Base-by-base conservation (phyloP, 2,797 vertebrate species). In the Limosa lapponica region DNA sequence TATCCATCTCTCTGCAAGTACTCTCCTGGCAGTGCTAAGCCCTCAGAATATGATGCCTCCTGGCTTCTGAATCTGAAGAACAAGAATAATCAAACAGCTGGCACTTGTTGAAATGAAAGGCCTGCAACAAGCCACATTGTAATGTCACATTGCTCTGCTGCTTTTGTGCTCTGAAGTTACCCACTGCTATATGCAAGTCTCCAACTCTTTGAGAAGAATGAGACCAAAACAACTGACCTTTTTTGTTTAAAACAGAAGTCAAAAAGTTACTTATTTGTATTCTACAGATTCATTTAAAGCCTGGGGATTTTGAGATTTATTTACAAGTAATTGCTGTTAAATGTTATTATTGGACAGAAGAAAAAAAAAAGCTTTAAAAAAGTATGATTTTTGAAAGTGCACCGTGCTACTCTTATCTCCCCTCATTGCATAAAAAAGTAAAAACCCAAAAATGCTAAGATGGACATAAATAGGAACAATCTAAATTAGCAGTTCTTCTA, bases 51-150 rank as follows among this genome's bases (percentile, higher is more conserved):
- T 61, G 77, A 82, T 51, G 32, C 13, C 37, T 93, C 28, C 37
- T 49, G 54, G 24, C 34, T 91, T 89, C 66, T 87, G 43, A 86
- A 65, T 54, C 32, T 82, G 46, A 80, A 89, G 58, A 72, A 75
- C n/a, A 84, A 59, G 64, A 86, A 86, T 82, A 77, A 74, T 51
- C 51, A 67, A 94, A 49, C 44, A 95, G 37, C 73, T 93, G 69
- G 37, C 43, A 64, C 18, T 70, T n/a, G 48, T 6, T 82, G 92
- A 86, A 93, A 43, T 54, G 37, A 87, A 89, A 94, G 39, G 4
- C 36, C 51, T 91, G n/a, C 23, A 84, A 90, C 41, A 92, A 81
- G 36, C 7, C 19, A 5, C 1, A 8, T 6, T 59, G 18, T 58
- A 72, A 90, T 59, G 48, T 77, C 55, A 66, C 5, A 1, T 46